A percentile compares a stretch with the other conserved stretches of the same genome.
These are phyloP conservation scores for Asobara japonica DNA, from an alignment of 1,140 invertebrate genomes.

Conservation along the genomic window DNA sequence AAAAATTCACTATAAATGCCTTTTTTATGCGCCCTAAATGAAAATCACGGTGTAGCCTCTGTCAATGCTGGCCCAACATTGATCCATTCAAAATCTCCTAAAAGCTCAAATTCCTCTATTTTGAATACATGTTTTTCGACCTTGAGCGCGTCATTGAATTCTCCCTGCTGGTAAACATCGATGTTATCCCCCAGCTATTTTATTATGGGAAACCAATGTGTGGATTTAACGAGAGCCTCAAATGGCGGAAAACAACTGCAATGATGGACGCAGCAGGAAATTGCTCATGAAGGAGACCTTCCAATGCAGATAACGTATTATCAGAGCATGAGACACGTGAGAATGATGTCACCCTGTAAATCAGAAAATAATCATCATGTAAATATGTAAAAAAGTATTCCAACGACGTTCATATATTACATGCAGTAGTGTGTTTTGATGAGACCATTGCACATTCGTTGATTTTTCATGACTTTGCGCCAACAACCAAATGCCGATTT, in stretches of 20 bases:
- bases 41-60: no score
- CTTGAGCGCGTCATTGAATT: background rate
- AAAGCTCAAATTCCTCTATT: no score
- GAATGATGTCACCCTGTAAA: conserved; percentile 3
- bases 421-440: background rate
- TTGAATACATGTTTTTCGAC: no score
- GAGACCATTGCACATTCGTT: background rate
- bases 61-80: no score
- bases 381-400: background rate
- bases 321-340: conserved; percentile 3
- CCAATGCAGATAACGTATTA: background rate
- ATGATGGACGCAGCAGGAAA: conserved; percentile 3
- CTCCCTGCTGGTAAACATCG: background rate
- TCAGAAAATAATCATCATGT: background rate
- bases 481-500: conserved; percentile 47
- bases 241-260: background rate
- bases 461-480: conserved; percentile 50
- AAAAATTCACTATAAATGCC: no score
- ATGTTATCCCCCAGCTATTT: background rate
- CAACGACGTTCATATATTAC: background rate
- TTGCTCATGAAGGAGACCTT: conserved; percentile 1
- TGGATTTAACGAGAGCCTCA: background rate
- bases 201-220: conserved; percentile 1
- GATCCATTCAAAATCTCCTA: no score
- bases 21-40: no score